These are phyloP conservation scores for Morus bassanus DNA, from an alignment of 2,797 vertebrate genomes.

Conservation along the genomic window DNA sequence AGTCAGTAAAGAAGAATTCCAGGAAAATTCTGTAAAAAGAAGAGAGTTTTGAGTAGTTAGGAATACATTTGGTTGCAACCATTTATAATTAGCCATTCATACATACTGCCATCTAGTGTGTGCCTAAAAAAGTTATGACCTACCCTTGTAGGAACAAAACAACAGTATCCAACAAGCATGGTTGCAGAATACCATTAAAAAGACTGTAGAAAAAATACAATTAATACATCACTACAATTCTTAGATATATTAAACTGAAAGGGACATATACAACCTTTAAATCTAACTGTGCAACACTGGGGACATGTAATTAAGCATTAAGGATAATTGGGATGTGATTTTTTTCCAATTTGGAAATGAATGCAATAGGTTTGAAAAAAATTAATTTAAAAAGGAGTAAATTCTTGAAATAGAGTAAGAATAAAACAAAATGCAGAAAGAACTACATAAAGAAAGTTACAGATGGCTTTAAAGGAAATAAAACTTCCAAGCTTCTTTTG, in stretches of 20 bases:
- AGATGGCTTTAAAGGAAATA: neutral
- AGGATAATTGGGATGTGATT: neutral
- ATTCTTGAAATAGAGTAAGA: neutral
- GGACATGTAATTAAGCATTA: neutral
- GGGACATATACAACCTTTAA: neutral
- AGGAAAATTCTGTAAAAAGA: neutral
- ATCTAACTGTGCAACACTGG: neutral
- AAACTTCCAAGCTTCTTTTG: neutral
- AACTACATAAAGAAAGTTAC: neutral
- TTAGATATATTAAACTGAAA: neutral
- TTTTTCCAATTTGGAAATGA: neutral
- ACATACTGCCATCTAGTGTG: conserved; percentile 69
- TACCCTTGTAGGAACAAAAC: neutral
- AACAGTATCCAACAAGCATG: neutral
- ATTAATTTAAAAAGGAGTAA: neutral
- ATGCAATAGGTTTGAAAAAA: neutral
- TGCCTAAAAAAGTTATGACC: neutral
- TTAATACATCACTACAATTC: neutral
- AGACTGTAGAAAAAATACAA: neutral
- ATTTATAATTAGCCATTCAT: neutral
- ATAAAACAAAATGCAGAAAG: neutral
- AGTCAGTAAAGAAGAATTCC: neutral
- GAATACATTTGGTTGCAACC: neutral
- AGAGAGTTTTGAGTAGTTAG: neutral
- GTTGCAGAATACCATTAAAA: neutral